These are phyloP conservation scores for Zapus hudsonius DNA, from an alignment of 2,113 vertebrate species.

Conservation along the genomic window DNA sequence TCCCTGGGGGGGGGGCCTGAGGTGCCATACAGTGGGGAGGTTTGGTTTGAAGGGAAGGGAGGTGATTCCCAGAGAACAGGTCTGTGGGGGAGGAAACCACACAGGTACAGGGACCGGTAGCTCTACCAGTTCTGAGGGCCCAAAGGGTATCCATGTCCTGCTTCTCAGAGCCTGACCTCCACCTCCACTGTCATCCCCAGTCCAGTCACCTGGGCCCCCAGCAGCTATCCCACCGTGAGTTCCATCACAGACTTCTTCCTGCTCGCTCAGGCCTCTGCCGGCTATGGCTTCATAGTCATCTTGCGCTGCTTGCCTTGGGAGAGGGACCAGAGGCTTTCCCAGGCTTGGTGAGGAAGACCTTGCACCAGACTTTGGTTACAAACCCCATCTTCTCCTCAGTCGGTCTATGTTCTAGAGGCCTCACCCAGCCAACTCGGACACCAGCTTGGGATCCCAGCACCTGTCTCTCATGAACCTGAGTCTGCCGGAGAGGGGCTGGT, in stretches of 20 bases:
- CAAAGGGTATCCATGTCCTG: background rate
- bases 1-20: background rate
- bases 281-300: too few species aligned
- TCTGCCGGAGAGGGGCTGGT: background rate
- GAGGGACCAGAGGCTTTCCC: background rate
- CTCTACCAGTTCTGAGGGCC: background rate
- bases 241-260: background rate
- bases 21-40: background rate
- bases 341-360: background rate
- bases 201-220: too few species aligned
- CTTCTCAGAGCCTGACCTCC: background rate
- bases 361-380: background rate
- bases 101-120: too few species aligned
- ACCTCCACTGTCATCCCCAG: background rate
- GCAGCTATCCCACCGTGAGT: rapidly evolving
- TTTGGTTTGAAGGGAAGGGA: background rate
- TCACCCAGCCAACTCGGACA: background rate
- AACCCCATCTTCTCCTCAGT: background rate
- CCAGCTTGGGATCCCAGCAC: background rate
- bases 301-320: background rate
- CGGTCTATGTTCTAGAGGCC: background rate
- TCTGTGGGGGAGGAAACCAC: background rate
- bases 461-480: background rate
- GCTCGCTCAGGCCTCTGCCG: background rate
- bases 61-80: background rate